Evolutionary conservation across 2,888 invertebrate species (phyloP), one percentile per base, ranked within the genome.

Genomic region (Imbricaverruca yamaguchii): DNA sequence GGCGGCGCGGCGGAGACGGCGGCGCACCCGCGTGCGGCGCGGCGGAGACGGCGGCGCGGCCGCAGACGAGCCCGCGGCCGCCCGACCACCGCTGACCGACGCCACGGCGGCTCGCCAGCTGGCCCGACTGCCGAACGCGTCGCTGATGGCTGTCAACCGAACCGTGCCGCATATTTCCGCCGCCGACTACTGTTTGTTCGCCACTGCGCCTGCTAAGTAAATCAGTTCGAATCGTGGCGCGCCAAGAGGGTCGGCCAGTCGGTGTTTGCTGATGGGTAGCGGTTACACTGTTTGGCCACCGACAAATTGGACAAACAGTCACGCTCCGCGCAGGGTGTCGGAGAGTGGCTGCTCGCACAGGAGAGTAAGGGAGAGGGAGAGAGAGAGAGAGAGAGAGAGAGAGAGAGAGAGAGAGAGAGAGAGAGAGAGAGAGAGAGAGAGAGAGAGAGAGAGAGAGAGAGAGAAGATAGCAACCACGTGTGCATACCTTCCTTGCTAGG

Each of bases 11-110:
- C 61, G 61, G 57, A 15, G 61, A 18, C 61, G 61, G 61, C 61
- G 65, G 23, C 65, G 65, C 65, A 8, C 23, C 65, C 65, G n/a
- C 65, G 65, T 65, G 65, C 65, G 65, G 61, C 65, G 65, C 65
- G 65, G 65, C 57, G 57, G 57, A 9, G 57, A 13, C 57, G 61
- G 61, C 61, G 65, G 23, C 65, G 23, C 65, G 65, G 65, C 59
- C 39, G 4, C 39, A 39, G 39, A 39, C 39, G 3, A 2, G 59
- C 2, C 15, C 12, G 7, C 59, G 59, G 59, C 59, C 4, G 1
- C 12, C 59, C 15, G 59, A 59, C 15, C 12, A 15, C 59, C 12
- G 59, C 59, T 59, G 59, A 11, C 12, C 11, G 12, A 59, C 7
- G 15, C 59, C 59, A 59, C 7, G 11, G 59, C 1, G 15, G 59